These are phyloP conservation scores for Ondatra zibethicus DNA, from an alignment of 2,113 vertebrate genomes.

Conservation along the genomic window DNA sequence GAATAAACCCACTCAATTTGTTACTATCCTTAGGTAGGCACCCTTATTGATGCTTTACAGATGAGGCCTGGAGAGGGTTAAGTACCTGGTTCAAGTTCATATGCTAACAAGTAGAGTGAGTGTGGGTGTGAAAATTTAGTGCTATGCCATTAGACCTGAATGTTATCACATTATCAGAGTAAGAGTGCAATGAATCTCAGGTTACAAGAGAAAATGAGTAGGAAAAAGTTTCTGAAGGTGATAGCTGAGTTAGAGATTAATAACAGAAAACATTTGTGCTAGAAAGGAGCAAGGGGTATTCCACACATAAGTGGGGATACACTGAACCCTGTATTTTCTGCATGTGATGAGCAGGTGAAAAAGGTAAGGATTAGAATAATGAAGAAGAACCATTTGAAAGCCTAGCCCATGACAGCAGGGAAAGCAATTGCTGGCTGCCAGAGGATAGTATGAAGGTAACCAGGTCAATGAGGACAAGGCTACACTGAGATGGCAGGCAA, in stretches of 20 bases:
- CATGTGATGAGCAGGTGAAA: not conserved
- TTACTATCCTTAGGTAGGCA: not conserved
- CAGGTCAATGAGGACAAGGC: not conserved
- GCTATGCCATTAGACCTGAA: not conserved
- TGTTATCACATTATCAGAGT: not conserved
- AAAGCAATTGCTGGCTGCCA: not conserved
- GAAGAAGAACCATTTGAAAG: not conserved
- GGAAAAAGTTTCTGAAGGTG: slow-evolving; percentile 36
- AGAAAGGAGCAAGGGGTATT: not conserved
- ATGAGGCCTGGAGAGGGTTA: slow-evolving; percentile 9
- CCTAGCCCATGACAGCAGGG: not conserved
- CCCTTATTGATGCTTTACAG: not conserved
- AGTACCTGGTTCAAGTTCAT: slow-evolving; percentile 28
- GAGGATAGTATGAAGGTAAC: not conserved
- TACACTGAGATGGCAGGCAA: not conserved
- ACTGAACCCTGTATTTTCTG: not conserved
- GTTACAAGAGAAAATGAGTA: not conserved
- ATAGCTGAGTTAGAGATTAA: slow-evolving; percentile 19
- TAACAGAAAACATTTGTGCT: slow-evolving; percentile 1
- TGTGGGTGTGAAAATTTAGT: slow-evolving; percentile 17
- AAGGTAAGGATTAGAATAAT: not conserved
- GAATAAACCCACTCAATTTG: not conserved
- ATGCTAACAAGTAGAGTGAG: not conserved
- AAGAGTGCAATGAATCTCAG: not conserved
- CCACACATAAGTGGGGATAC: not conserved